These are phyloP conservation scores for Apistogramma diplotaenia DNA, from an alignment of 2,113 vertebrate species.

Conservation along the genomic window DNA sequence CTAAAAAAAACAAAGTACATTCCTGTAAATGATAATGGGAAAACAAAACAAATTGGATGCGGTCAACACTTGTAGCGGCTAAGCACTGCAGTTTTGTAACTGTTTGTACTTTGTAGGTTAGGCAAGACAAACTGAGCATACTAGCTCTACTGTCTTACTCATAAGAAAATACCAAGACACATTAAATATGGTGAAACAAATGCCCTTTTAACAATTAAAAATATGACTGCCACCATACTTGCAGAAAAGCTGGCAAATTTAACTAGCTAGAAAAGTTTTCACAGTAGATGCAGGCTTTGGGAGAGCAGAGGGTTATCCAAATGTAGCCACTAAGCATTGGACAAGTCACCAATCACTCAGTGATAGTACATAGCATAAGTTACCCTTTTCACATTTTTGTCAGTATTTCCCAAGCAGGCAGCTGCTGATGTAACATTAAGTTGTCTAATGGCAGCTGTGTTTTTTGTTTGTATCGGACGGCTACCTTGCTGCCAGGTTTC, in stretches of 20 bases:
- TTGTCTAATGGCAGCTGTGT: not conserved
- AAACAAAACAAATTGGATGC: not conserved
- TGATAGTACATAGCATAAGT: not conserved
- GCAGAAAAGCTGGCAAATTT: not conserved
- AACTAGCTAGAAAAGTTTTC: not conserved
- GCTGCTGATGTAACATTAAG: not conserved
- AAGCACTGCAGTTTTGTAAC: not conserved
- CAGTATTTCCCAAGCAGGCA: not conserved
- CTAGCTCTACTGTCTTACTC: not conserved
- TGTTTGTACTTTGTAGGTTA: no score
- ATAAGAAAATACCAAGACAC: not conserved
- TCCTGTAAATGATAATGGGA: not conserved
- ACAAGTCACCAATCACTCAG: not conserved
- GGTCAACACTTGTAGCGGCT: not conserved
- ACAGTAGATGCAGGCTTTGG: not conserved
- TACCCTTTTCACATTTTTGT: not conserved
- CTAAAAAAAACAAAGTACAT: not conserved
- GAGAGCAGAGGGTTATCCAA: not conserved
- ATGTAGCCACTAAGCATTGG: not conserved
- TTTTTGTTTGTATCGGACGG: not conserved
- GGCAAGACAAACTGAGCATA: no score
- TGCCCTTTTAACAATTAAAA: fast-evolving
- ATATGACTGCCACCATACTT: not conserved
- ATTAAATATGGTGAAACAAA: not conserved
- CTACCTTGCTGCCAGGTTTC: conserved; percentile 97